phyloP scores from a whole-genome alignment of 2,113 vertebrate genomes.

The Anas platyrhynchos region DNA sequence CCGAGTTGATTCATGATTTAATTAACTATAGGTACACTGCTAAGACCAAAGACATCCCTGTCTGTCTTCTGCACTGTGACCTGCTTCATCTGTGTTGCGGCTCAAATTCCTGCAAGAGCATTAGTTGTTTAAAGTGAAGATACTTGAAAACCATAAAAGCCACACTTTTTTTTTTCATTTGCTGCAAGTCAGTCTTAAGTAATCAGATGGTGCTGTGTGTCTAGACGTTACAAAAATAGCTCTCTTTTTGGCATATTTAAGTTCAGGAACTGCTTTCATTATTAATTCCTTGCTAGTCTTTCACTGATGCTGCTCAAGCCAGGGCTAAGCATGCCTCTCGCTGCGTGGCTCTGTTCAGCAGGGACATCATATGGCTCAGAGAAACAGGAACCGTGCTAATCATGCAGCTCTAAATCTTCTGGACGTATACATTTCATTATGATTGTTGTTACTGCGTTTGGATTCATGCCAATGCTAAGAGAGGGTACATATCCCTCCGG shows the following conservation, averaged over 20 bases:
- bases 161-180: not conserved
- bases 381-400: not conserved
- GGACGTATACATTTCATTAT: rapidly evolving
- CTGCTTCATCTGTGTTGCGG: not conserved
- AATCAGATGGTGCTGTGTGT: conserved; percentile 1
- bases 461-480: not conserved
- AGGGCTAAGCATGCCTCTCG: not conserved
- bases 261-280: conserved; percentile 44
- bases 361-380: not conserved
- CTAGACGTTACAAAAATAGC: conserved; percentile 60
- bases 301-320: not conserved
- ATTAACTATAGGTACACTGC: not conserved
- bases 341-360: not conserved
- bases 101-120: not conserved
- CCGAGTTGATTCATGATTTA: not conserved
- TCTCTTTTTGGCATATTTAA: not conserved
- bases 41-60: not conserved
- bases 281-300: conserved; percentile 49
- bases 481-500: not conserved
- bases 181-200: not conserved
- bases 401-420: rapidly evolving
- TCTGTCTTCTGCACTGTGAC: not conserved
- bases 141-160: not conserved
- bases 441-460: not conserved
- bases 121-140: not conserved